A percentile compares a stretch with the other conserved stretches of the same genome.
Conservation (phyloP, 2,113 vertebrate species). For the Ia io region DNA sequence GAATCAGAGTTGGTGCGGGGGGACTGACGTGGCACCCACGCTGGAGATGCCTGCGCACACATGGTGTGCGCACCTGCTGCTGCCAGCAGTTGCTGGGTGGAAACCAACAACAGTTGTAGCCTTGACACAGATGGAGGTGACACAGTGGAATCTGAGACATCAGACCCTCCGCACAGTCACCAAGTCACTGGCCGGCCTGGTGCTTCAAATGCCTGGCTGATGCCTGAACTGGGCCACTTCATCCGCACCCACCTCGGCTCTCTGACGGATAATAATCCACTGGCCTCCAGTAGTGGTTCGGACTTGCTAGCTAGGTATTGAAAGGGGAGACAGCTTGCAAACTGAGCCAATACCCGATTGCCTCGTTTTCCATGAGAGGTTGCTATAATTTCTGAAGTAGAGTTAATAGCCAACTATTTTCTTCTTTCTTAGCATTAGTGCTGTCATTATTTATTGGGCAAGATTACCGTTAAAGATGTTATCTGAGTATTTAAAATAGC, state of each 20-base stretch:
- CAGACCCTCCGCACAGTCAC: not conserved
- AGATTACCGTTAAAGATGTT: not conserved
- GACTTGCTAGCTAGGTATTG: not conserved
- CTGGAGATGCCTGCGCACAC: not conserved
- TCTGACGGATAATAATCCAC: not conserved
- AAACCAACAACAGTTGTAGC: constrained; percentile 32
- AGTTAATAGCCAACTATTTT: constrained; percentile 35
- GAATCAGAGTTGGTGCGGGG: not conserved
- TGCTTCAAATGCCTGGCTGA: not conserved
- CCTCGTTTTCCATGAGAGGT: constrained; percentile 41
- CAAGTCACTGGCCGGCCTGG: not conserved
- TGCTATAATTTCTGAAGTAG: constrained; percentile 59
- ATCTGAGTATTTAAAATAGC: not conserved
- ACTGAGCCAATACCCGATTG: constrained; percentile 56
- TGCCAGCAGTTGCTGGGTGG: constrained; percentile 41
- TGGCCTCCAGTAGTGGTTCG: not conserved
- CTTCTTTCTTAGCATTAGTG: not conserved
- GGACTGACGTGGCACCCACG: not conserved
- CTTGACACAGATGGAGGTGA: not conserved
- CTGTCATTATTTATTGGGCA: not conserved
- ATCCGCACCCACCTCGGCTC: not conserved
- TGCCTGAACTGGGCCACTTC: not conserved
- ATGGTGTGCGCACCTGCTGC: not conserved
- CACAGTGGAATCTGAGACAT: not conserved
- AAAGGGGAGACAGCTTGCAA: not conserved